Evolutionary conservation across 1,140 invertebrate genomes (phyloP).

Genomic region (Drosophila athabasca): DNA sequence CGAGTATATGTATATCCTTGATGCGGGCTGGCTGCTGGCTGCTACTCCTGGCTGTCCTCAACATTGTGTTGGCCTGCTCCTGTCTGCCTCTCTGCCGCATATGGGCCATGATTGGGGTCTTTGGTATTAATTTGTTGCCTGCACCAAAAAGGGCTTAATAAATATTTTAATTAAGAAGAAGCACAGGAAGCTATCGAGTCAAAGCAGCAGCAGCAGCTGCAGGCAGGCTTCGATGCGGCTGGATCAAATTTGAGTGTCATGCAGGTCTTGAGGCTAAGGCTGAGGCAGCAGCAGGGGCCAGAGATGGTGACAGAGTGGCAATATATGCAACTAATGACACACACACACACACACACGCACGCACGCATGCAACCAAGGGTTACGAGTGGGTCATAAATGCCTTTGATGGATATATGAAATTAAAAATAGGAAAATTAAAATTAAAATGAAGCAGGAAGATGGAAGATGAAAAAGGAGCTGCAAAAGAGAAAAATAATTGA

Average conservation of each 20-base stretch:
- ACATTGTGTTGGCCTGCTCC: constrained; percentile 12
- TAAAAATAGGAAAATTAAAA: constrained; percentile 2
- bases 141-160: constrained; percentile 73
- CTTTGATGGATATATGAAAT: constrained; percentile 37
- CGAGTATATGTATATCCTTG: constrained; percentile 1
- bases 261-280: constrained; percentile 28
- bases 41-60: constrained; percentile 10
- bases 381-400: background rate
- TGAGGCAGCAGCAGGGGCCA: constrained; percentile 7
- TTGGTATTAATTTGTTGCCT: constrained; percentile 74
- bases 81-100: background rate
- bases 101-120: constrained; percentile 15
- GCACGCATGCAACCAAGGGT: constrained; percentile 7
- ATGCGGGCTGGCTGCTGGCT: constrained; percentile 28
- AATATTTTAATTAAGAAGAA: constrained; percentile 74
- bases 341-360: constrained; percentile 24
- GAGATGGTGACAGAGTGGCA: constrained; percentile 24
- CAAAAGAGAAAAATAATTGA: background rate
- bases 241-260: constrained; percentile 31
- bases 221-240: constrained; percentile 9
- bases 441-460: background rate
- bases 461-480: background rate
- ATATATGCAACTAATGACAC: constrained; percentile 36
- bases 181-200: constrained; percentile 8
- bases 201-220: constrained; percentile 22